These are phyloP conservation scores for Nylanderia fulva DNA, from an alignment of 1,140 invertebrate genomes.

Conservation along the genomic window DNA sequence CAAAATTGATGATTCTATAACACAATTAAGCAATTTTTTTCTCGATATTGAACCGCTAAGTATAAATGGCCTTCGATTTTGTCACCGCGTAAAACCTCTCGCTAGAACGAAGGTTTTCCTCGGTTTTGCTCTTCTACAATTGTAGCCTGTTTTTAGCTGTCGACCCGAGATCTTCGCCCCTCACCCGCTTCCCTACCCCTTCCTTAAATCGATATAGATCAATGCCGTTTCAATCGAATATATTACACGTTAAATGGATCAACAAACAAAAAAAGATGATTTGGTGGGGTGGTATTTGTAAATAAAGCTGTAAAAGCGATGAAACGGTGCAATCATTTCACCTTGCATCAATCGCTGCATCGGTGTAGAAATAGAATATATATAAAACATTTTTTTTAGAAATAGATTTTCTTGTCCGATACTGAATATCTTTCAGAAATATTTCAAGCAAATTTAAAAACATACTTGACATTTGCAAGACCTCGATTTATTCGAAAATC, in stretches of 20 bases:
- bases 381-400: too few species aligned
- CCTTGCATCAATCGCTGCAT: not conserved
- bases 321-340: slow-evolving; percentile 49
- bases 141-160: slow-evolving; percentile 65
- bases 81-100: slow-evolving; percentile 27
- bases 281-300: slow-evolving; percentile 68
- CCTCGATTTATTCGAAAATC: not conserved
- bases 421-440: too few species aligned
- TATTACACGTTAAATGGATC: slow-evolving; percentile 65
- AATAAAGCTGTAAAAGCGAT: slow-evolving; percentile 73
- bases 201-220: slow-evolving; percentile 52
- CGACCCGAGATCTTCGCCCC: not conserved
- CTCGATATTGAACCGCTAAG: not conserved
- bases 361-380: not conserved
- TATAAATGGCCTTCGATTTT: slow-evolving; percentile 40
- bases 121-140: slow-evolving; percentile 56
- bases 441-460: too few species aligned
- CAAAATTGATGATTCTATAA: not conserved
- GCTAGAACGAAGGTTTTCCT: slow-evolving; percentile 48
- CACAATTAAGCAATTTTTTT: not conserved
- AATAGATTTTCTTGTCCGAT: too few species aligned
- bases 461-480: too few species aligned
- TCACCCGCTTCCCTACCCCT: not conserved
- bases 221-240: slow-evolving; percentile 62
- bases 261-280: slow-evolving; percentile 52